Evolutionary conservation across 2,797 vertebrate species (phyloP).

Genomic region (Heliangelus exortis): DNA sequence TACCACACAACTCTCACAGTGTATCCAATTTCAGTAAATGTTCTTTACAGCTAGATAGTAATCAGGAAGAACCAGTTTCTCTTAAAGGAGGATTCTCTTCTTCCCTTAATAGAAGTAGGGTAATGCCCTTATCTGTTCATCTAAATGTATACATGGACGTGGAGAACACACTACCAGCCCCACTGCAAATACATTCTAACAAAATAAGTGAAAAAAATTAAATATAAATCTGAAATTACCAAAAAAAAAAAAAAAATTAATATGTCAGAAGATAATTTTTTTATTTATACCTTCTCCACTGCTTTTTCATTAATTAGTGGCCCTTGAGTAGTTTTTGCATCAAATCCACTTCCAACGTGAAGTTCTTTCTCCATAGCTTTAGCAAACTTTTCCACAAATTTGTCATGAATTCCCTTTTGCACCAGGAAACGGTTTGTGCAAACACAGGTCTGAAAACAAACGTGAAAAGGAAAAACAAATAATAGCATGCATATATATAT

Average conservation of each 20-base stretch:
- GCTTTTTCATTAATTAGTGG: constrained; percentile 92
- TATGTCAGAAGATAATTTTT: not conserved
- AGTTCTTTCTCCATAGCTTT: constrained; percentile 86
- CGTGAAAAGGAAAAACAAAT: not conserved
- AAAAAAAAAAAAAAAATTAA: not conserved
- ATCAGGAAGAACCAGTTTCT: not conserved
- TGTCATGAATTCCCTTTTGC: constrained; percentile 88
- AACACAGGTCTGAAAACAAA: constrained; percentile 88
- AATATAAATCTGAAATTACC: not conserved
- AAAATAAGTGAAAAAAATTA: not conserved
- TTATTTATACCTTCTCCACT: constrained; percentile 89
- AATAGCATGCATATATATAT: not conserved
- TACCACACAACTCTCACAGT: not conserved
- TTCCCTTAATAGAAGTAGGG: not conserved
- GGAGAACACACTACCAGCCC: not conserved
- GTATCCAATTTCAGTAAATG: not conserved
- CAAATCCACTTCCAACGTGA: constrained; percentile 86
- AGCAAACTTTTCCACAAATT: constrained; percentile 87
- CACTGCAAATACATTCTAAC: not conserved
- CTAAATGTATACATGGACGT: not conserved
- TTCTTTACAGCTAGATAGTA: not conserved
- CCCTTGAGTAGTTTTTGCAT: constrained; percentile 90
- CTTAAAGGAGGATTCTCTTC: not conserved
- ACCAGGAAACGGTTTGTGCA: constrained; percentile 95
- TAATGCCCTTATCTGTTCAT: not conserved